Evolutionary conservation across 1,140 invertebrate species (phyloP).

Genomic region (Leptopilina clavipes): DNA sequence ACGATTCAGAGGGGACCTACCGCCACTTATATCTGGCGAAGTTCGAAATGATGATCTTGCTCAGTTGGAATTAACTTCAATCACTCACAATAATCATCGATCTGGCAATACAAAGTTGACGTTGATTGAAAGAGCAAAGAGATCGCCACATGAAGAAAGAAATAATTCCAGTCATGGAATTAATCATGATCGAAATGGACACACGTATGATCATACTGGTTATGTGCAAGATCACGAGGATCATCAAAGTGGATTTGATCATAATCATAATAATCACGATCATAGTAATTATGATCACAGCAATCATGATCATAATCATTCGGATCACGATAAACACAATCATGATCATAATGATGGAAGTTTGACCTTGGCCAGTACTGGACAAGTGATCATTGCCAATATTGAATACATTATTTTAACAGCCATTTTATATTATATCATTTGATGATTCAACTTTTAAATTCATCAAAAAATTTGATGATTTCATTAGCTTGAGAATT

Average conservation of each 20-base stretch:
- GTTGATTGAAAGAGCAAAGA: slow-evolving; percentile 58
- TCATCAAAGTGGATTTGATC: slow-evolving; percentile 24
- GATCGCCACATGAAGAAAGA: slow-evolving; percentile 59
- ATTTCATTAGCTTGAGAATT: too few relatives aligned
- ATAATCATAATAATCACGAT: slow-evolving; percentile 43
- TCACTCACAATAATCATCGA: background rate
- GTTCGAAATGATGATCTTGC: slow-evolving; percentile 54
- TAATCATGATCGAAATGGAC: slow-evolving; percentile 48
- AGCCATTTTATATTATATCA: slow-evolving; percentile 60
- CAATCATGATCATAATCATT: slow-evolving; percentile 42
- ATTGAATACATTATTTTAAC: slow-evolving; percentile 63
- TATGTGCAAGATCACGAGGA: slow-evolving; percentile 38
- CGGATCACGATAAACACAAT: slow-evolving; percentile 37
- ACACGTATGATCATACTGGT: slow-evolving; percentile 50
- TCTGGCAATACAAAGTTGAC: slow-evolving; percentile 49
- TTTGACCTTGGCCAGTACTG: slow-evolving; percentile 55
- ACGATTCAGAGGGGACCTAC: slow-evolving; percentile 82
- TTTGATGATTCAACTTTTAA: slow-evolving; percentile 47
- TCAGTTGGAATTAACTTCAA: slow-evolving; percentile 10
- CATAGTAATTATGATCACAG: slow-evolving; percentile 38
- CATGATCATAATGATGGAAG: slow-evolving; percentile 46
- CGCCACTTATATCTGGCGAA: slow-evolving; percentile 72
- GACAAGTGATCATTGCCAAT: slow-evolving; percentile 61
- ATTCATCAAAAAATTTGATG: too few relatives aligned
- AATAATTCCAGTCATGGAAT: slow-evolving; percentile 47